A percentile compares a stretch with the other conserved stretches of the same genome.
These are phyloP conservation scores for Drosophila emarginata DNA, from an alignment of 2,888 invertebrate species.

Conservation along the genomic window DNA sequence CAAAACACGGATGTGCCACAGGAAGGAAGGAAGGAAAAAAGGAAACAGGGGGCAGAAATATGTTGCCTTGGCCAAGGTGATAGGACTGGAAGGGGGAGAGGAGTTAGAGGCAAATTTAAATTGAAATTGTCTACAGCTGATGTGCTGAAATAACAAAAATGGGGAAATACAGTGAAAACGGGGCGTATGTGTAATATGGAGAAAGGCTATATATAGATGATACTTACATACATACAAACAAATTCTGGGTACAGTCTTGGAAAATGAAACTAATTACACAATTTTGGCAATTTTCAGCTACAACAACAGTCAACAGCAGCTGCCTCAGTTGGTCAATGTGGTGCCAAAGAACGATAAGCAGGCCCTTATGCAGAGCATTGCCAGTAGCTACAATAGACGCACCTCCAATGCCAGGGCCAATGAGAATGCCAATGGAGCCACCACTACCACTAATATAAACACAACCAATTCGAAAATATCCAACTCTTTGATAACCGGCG, in stretches of 20 bases:
- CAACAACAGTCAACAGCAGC: conserved; percentile 67
- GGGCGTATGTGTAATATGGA: conserved; percentile 64
- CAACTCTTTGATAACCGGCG: conserved; percentile 55
- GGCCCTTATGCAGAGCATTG: conserved; percentile 88
- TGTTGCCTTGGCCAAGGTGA: background rate
- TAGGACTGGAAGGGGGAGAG: background rate
- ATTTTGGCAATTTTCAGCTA: conserved; percentile 53
- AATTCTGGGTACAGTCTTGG: background rate
- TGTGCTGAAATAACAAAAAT: conserved; percentile 65
- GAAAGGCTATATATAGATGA: background rate
- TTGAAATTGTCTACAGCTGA: conserved; percentile 71
- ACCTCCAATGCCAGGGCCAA: too few relatives aligned
- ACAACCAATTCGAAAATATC: conserved; percentile 12
- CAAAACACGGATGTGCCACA: conserved; percentile 72
- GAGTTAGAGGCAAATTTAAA: conserved; percentile 59
- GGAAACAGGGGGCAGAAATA: conserved; percentile 61
- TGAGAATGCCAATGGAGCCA: conserved; percentile 13
- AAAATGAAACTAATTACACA: background rate
- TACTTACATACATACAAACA: background rate
- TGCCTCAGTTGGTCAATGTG: conserved; percentile 44
- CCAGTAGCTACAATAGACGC: conserved; percentile 84
- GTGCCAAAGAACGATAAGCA: conserved; percentile 86
- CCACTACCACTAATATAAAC: conserved; percentile 12
- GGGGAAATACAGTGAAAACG: conserved; percentile 42
- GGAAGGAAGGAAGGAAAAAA: conserved; percentile 60